Percentiles rank a stretch among this genome's conserved stretches.
Evolutionary conservation across 2,888 invertebrate species (phyloP).

Genomic region (Mystacides longicornis): DNA sequence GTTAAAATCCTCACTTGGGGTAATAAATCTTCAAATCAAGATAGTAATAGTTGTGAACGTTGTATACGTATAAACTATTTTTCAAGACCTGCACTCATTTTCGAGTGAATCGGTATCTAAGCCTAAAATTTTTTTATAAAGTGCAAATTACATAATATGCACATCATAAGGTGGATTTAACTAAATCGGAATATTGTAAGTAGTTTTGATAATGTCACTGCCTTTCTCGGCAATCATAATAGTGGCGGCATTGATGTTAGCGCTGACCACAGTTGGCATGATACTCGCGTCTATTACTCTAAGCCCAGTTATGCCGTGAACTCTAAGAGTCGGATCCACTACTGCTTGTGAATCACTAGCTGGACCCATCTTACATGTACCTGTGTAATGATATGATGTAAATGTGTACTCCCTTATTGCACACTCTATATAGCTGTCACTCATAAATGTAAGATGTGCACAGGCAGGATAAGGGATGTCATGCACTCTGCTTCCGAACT

Average conservation of each 20-base stretch:
- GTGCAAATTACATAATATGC: too few relatives aligned
- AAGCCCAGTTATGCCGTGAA: constrained; percentile 45
- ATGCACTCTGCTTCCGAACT: constrained; percentile 8
- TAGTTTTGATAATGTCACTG: constrained; percentile 57
- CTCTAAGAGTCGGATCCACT: constrained; percentile 48
- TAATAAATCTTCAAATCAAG: too few relatives aligned
- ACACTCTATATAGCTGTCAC: constrained; percentile 47
- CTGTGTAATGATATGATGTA: constrained; percentile 62
- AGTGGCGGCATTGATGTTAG: constrained; percentile 54
- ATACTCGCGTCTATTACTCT: constrained; percentile 60
- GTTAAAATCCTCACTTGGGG: too few relatives aligned
- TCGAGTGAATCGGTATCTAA: too few relatives aligned
- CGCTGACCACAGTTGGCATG: constrained; percentile 55
- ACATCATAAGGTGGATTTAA: neutral
- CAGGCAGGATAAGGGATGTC: constrained; percentile 9
- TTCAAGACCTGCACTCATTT: too few relatives aligned
- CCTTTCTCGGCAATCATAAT: constrained; percentile 62
- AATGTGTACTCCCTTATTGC: constrained; percentile 31
- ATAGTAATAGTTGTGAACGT: too few relatives aligned
- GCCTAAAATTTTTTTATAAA: too few relatives aligned
- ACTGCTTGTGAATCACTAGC: constrained; percentile 39
- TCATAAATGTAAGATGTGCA: constrained; percentile 30
- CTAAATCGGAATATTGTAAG: constrained; percentile 39
- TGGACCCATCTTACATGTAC: constrained; percentile 58
- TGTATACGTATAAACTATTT: too few relatives aligned